Base-by-base conservation (phyloP, 2,888 invertebrate species). In the Melangyna quadrimaculata region DNA sequence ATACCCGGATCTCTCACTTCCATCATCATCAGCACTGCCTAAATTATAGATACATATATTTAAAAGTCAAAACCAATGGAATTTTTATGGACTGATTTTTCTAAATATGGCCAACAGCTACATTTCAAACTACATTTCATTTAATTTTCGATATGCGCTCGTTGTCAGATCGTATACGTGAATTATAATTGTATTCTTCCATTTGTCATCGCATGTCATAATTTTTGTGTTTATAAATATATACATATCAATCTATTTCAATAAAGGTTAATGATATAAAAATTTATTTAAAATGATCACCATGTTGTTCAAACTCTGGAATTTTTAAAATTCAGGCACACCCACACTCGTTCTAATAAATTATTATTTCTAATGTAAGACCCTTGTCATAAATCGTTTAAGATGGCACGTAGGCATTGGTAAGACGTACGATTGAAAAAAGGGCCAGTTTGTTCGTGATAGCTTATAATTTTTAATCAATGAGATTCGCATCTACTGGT, bases 131-230 rank as follows among this genome's bases (percentile, higher is more conserved):
- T 37, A 59, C 14, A 59, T 59, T 59, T 55, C n/a, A 53, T 17
- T 4, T 55, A 3, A 10, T 53, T 53, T 53, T 35, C 35, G 19
- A 37, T 59, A 22, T 22, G 5, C 57, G 1, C 57, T 57, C 3
- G 22, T 22, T 29, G 17, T 32, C 32, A 17, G 17, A 12, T 32
- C 22, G 22, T 14, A 37, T 9, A 19, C 8, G 3, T 12, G 12
- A 24, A 51, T 27, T 27, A 40, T 32, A 32, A 27, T 51, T 51
- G 14, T 59, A 22, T 59, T 59, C 57, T 24, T 59, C 14, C 22
- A 59, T 37, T 37, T 59, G 59, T 59, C 59, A 59, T 59, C 59
- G 37, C 19, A 37, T 37, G 59, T 59, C 59, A 59, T 59, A 37
- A 9, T 59, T 59, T 35, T 19, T 22, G 0, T 8, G 22, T 0